Evolutionary conservation across 2,888 invertebrate genomes (phyloP), one percentile per base, ranked within the genome.

Genomic region (Lycia hirtaria): DNA sequence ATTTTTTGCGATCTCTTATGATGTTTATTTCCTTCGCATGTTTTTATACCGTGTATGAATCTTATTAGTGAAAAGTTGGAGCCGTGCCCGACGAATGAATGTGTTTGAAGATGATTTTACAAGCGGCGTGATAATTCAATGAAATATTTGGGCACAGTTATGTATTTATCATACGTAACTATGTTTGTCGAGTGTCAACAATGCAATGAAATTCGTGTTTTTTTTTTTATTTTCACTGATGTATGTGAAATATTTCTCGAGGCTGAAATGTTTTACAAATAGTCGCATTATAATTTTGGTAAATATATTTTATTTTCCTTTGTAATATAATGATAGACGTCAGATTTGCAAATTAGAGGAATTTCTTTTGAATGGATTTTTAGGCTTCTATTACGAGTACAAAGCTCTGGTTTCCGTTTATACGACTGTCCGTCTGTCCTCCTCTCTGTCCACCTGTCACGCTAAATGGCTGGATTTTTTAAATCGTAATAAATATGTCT

Each of bases 71-170:
- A 50, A 58, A 62, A 67, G 56, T 64, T 53, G 47, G 62, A 43
- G 45, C 32, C 67, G 51, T 56, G 63, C 53, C 51, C 61, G 60
- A 53, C 56, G 61, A 62, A 64, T 66, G 63, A 56, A 76, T 74
- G 59, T 75, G 62, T 75, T 76, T 78, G 68, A 63, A 53, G 59
- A 73, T 60, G 58, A 59, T 62, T 68, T 76, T 75, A 77, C 69
- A 69, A 64, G 60, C 43, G 19, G 24, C 41, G 51, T 65, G 72
- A 69, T 77, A 76, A 76, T 58, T 49, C 40, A 52, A 51, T 57
- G 28, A 57, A 57, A 48, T 72, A 61, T 51, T 48, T 55, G 58
- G 63, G 56, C 60, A 65, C 45, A 65, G 56, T 57, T 67, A 63
- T 68, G 58, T 38, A 54, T 37, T 43, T 56, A 32, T 62, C 12